Evolutionary conservation across 1,140 invertebrate genomes (phyloP), one percentile per base, ranked within the genome.

Genomic region (Phymastichus coffea): DNA sequence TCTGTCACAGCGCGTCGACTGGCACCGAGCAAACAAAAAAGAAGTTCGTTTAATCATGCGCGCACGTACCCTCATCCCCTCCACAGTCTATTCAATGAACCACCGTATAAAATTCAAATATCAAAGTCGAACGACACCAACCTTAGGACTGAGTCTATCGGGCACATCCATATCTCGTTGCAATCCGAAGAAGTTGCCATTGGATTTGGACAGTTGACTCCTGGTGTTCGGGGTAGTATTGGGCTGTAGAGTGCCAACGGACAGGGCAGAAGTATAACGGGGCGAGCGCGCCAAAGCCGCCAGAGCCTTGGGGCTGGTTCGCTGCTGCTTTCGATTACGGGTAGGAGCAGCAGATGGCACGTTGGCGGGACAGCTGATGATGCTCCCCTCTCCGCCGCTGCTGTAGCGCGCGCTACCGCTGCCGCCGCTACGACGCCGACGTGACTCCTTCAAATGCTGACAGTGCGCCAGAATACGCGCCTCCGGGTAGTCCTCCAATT

Each of bases 131-230:
- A n/a, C 15, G 17, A 44, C 6, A 33, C 41, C 19, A 6, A 61
- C 59, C 73, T 86, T 86, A 1, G 85, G 84, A 66, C 83, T 85
- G 20, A 85, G 69, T 70, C 84, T 84, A 53, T 80, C 70, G 48
- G 38, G 52, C 2, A 51, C 47, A 9, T 58, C 47, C 2, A 17
- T 6, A 15, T 48, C 54, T 22, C 0, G 8, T n/a, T 49, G 47
- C 47, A 47, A 20, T 15, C 22, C 23, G 17, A 28, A 12, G 22
- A 48, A 33, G 33, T 30, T 51, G 20, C 47, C 56, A 2, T 46
- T 25, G 7, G 56, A 51, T 10, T 44, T 51, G 37, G 56, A 57
- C 9, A 57, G 15, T n/a, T 38, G n/a, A n/a, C n/a, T n/a, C 33
- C 14, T 20, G n/a, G 30, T 14, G 37, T 15, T 15, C 10, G 37